Percentiles rank a stretch among this genome's conserved stretches.
Evolutionary conservation across 2,113 vertebrate genomes (phyloP).

Genomic region (Apistogramma diplotaenia): DNA sequence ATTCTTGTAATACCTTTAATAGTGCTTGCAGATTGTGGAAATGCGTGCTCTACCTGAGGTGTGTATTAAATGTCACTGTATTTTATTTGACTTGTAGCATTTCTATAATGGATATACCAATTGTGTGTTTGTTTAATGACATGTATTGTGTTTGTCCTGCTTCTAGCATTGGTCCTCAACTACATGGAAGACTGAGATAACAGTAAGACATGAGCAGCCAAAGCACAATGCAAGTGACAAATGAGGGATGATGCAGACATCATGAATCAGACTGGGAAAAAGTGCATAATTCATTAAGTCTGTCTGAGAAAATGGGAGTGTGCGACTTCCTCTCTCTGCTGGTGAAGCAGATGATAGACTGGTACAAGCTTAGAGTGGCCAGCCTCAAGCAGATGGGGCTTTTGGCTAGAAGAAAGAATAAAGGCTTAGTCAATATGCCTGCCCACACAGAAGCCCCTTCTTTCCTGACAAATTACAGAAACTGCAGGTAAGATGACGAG

Average conservation of each 20-base stretch:
- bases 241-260: constrained; percentile 62
- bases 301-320: constrained; percentile 48
- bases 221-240: constrained; percentile 49
- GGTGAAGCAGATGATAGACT: constrained; percentile 56
- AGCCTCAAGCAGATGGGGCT: constrained; percentile 64
- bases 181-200: constrained; percentile 36
- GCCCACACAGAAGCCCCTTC: constrained; percentile 26
- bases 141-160: constrained; percentile 23
- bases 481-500: constrained; percentile 58
- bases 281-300: constrained; percentile 58
- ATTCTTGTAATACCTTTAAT: too few relatives aligned
- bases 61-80: not conserved
- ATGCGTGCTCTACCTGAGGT: not conserved
- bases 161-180: constrained; percentile 3
- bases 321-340: constrained; percentile 58
- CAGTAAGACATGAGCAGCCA: constrained; percentile 47
- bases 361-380: constrained; percentile 42
- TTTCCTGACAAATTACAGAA: constrained; percentile 47
- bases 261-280: constrained; percentile 55
- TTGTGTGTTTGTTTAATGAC: constrained; percentile 36
- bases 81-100: not conserved
- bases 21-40: not conserved
- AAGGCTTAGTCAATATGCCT: constrained; percentile 7
- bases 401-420: constrained; percentile 38
- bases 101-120: not conserved